phyloP scores from a whole-genome alignment of 2,113 vertebrate genomes.

The Aegithalos caudatus region DNA sequence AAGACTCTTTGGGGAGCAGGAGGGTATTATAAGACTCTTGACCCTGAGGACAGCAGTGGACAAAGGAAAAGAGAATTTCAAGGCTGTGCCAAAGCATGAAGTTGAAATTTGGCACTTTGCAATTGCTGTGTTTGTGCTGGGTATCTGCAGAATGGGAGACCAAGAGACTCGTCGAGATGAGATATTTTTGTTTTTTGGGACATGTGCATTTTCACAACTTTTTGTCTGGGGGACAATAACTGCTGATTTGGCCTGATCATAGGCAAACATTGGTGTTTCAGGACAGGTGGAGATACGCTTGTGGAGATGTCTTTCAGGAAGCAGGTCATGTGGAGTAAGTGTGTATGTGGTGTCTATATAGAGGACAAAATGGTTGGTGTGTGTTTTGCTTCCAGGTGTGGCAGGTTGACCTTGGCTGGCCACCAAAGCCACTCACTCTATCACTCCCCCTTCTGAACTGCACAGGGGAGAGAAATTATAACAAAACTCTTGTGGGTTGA shows the following conservation, averaged over 20 bases:
- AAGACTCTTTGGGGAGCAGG: not conserved
- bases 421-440: not conserved
- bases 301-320: not conserved
- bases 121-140: not conserved
- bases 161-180: not conserved
- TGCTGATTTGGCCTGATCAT: not conserved
- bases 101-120: not conserved
- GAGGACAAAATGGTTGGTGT: not conserved
- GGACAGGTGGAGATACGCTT: not conserved
- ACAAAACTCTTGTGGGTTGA: not conserved
- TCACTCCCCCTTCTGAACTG: not conserved
- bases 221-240: not conserved
- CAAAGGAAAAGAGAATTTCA: not conserved
- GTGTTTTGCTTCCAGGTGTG: not conserved
- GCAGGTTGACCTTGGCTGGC: not conserved
- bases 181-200: not conserved
- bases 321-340: accelerated
- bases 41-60: not conserved
- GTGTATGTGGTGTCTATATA: accelerated
- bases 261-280: not conserved
- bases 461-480: not conserved
- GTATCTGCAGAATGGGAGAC: not conserved
- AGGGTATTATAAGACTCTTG: not conserved
- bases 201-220: not conserved
- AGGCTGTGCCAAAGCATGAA: not conserved